These are phyloP conservation scores for Pseudomugil gertrudae DNA, from an alignment of 2,797 vertebrate species.

Conservation along the genomic window DNA sequence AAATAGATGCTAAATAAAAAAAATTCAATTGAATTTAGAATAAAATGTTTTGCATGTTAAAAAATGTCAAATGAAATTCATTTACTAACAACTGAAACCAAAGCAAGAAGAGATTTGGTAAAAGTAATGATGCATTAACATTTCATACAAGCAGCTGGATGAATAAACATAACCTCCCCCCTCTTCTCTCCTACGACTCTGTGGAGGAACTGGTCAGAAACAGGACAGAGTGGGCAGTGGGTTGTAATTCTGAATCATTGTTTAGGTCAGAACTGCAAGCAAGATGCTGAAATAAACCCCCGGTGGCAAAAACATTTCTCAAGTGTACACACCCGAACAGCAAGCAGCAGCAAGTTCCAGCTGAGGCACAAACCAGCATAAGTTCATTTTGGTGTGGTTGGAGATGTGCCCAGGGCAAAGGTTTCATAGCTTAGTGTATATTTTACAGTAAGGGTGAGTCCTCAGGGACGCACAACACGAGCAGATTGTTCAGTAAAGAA, in stretches of 20 bases:
- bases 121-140: not conserved
- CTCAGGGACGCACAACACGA: conserved; percentile 29
- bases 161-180: conserved; percentile 17
- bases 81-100: not conserved
- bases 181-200: conserved; percentile 5
- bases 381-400: conserved; percentile 30
- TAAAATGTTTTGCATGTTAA: not conserved
- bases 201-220: conserved; percentile 22
- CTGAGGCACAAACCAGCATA: conserved; percentile 27
- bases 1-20: not conserved
- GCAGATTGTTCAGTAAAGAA: conserved; percentile 40
- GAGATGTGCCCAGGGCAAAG: conserved; percentile 31
- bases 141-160: not conserved
- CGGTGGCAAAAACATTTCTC: conserved; percentile 24
- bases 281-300: conserved; percentile 18
- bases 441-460: conserved; percentile 31
- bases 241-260: conserved; percentile 14
- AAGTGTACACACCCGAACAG: conserved; percentile 9
- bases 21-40: not conserved
- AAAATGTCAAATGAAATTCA: too few relatives aligned
- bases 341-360: conserved; percentile 9
- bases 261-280: conserved; percentile 21
- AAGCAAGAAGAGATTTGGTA: not conserved
- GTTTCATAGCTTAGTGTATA: conserved; percentile 29
- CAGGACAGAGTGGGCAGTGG: not conserved